phyloP scores from a whole-genome alignment of 2,113 vertebrate species.

The Globicephala melas region DNA sequence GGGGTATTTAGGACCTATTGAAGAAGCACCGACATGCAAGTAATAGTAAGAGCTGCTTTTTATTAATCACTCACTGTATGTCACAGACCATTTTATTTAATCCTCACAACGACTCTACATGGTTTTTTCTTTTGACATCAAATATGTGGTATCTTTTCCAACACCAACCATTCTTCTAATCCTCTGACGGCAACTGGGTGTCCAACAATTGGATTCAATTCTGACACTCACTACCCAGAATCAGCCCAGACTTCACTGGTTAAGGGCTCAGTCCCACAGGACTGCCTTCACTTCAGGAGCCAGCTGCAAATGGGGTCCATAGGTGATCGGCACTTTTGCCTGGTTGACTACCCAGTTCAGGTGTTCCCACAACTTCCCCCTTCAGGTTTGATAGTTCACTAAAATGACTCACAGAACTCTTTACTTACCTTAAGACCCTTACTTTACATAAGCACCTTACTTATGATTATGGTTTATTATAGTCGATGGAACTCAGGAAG shows the following conservation, averaged over 20 bases:
- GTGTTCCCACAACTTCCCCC: background rate
- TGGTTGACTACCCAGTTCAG: background rate
- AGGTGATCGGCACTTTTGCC: background rate
- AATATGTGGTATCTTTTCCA: background rate
- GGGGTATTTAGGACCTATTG: background rate
- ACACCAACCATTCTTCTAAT: background rate
- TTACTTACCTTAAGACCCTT: background rate
- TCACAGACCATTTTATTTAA: background rate
- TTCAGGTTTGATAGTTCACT: background rate
- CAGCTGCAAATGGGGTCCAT: background rate
- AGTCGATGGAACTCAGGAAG: background rate
- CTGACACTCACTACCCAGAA: background rate
- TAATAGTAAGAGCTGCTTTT: background rate
- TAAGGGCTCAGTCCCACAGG: background rate
- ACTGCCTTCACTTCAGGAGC: background rate
- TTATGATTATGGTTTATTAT: background rate
- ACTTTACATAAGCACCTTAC: background rate
- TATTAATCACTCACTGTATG: background rate
- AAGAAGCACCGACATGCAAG: background rate
- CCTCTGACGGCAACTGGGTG: background rate
- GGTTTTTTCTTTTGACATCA: background rate
- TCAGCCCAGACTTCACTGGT: background rate
- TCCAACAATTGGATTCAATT: constrained; percentile 1
- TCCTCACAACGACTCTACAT: background rate
- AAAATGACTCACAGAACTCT: background rate